Evolutionary conservation across 2,888 invertebrate genomes (phyloP), one percentile per base, ranked within the genome.

Genomic region (Calliscelio sp.): DNA sequence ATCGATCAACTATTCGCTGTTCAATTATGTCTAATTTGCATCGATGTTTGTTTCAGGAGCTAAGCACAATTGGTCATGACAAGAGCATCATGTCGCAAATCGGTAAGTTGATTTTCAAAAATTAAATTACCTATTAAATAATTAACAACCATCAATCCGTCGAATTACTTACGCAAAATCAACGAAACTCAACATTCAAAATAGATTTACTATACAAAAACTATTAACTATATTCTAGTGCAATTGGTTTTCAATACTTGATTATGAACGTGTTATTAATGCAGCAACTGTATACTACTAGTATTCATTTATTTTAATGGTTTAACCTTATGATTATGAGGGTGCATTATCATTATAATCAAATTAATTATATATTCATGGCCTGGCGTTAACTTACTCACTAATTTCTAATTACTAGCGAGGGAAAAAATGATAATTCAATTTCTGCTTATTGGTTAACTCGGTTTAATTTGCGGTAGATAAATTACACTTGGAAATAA

Each of bases 21-120:
- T 65, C 25, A 24, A 65, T 38, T 41, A 53, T 25, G 20, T 38
- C 38, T 55, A 44, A 70, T 70, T 46, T 11, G 18, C 35, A 46
- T 59, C 46, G 14, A 14, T 35, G 18, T 63, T 74, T 74, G 38
- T 74, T 74, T 65, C 65, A 75, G 74, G 16, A 53, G 20, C 53
- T 32, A 24, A 65, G 14, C 41, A 24, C 25, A 75, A 65, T 63
- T 75, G 74, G 41, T 65, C 55, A 75, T 75, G 74, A 75, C 74
- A 75, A 65, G 28, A 65, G 38, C 55, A 75, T 51, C 74, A 75
- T 75, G 74, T 75, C 65, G 65, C 63, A 63, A 35, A 63, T 75
- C 65, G 74, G 74, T 75, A 16, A 75, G 55, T 55, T 24, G 51
- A 10, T 38, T 16, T 24, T 14, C 20, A 61, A 25, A 14, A 61